Conservation (phyloP, 2,797 vertebrate genomes). For the Protonibea diacanthus region DNA sequence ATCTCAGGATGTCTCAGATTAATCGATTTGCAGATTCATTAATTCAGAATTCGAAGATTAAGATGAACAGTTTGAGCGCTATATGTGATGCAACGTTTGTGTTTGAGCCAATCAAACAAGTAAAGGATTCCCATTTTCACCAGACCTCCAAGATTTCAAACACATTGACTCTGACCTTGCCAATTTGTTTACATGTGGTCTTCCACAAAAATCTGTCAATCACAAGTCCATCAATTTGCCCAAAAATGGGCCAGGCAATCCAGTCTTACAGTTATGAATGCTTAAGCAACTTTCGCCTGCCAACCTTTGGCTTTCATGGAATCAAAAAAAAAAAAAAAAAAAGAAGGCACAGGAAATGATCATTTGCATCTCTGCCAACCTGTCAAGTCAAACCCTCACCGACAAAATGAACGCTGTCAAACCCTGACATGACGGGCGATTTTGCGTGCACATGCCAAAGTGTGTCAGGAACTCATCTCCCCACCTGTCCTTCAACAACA, state of each 20-base stretch:
- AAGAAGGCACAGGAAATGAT: slow-evolving; percentile 79
- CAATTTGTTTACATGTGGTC: slow-evolving; percentile 56
- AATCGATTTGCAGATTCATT: slow-evolving; percentile 68
- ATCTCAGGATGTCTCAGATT: slow-evolving; percentile 72
- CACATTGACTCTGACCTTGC: slow-evolving; percentile 47
- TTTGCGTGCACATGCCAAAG: slow-evolving; percentile 69
- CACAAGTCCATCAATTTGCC: slow-evolving; percentile 36
- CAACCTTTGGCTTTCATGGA: slow-evolving; percentile 81
- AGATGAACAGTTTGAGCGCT: slow-evolving; percentile 3
- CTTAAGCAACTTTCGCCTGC: slow-evolving; percentile 61
- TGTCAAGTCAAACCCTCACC: slow-evolving; percentile 81
- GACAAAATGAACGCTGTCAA: slow-evolving; percentile 83
- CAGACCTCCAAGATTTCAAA: slow-evolving; percentile 42
- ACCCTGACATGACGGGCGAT: slow-evolving; percentile 67
- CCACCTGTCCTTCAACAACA: slow-evolving; percentile 76
- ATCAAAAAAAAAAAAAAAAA: slow-evolving; percentile 38
- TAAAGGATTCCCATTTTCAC: slow-evolving; percentile 29
- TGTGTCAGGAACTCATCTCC: slow-evolving; percentile 83
- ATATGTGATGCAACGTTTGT: slow-evolving; percentile 8
- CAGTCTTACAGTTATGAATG: slow-evolving; percentile 33
- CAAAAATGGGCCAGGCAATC: slow-evolving; percentile 26
- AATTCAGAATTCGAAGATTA: slow-evolving; percentile 45
- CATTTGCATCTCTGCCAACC: slow-evolving; percentile 87
- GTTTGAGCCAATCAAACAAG: slow-evolving; percentile 41
- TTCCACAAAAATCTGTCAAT: slow-evolving; percentile 57